phyloP scores from a whole-genome alignment of 2,888 invertebrate genomes.

The Troilus luridus region DNA sequence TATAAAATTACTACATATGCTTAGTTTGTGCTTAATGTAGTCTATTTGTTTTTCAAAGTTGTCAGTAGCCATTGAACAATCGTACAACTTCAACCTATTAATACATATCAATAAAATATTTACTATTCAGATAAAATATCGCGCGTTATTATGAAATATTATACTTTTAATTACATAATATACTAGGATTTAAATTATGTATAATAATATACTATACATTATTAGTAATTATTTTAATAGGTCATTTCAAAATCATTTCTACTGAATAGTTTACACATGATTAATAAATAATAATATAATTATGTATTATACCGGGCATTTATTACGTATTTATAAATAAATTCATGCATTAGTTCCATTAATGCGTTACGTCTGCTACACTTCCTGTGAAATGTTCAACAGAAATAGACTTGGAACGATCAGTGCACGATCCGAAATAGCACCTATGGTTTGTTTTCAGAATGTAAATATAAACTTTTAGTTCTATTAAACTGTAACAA shows the following conservation, averaged over 20 bases:
- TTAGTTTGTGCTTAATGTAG: too few species aligned
- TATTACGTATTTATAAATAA: not conserved
- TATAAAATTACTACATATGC: too few species aligned
- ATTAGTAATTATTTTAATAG: not conserved
- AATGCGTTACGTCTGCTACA: slow-evolving; percentile 27
- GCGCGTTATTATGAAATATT: too few species aligned
- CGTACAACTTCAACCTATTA: not conserved
- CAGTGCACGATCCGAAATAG: not conserved
- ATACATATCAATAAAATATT: not conserved
- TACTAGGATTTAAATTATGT: too few species aligned
- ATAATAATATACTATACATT: not conserved
- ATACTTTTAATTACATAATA: too few species aligned
- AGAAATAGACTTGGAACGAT: slow-evolving; percentile 22
- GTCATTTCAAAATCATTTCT: not conserved
- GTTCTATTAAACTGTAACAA: not conserved
- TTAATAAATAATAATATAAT: not conserved
- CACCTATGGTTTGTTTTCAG: not conserved
- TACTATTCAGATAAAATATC: not conserved
- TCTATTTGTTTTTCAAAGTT: too few species aligned
- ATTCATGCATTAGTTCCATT: not conserved
- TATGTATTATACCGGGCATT: not conserved
- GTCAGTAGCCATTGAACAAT: not conserved
- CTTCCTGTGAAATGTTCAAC: slow-evolving; percentile 38
- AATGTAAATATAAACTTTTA: not conserved
- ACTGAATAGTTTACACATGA: not conserved